phyloP scores from a whole-genome alignment of 1,140 invertebrate species.

The Aradophagus sp. region DNA sequence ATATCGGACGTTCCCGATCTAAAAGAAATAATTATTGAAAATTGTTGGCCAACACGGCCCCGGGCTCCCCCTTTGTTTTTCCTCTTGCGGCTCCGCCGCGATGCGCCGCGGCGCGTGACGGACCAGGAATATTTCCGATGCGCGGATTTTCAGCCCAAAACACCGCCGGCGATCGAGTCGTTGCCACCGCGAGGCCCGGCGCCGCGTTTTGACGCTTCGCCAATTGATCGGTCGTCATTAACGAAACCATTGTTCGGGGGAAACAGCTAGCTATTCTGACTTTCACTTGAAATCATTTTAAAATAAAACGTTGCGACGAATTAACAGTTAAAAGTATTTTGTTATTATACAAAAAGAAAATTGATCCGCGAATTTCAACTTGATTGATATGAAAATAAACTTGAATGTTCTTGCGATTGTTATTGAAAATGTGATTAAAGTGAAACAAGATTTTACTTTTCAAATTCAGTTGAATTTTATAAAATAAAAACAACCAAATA shows the following conservation, averaged over 20 bases:
- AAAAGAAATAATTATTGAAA: slow-evolving; percentile 68
- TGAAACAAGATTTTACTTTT: no score
- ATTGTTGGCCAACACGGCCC: slow-evolving; percentile 37
- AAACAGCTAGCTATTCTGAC: no score
- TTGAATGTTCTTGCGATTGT: no score
- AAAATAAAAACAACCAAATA: no score
- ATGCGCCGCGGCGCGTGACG: slow-evolving; percentile 16
- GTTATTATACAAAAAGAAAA: no score
- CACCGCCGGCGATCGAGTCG: no score
- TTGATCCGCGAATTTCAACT: no score
- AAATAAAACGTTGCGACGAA: slow-evolving; percentile 68
- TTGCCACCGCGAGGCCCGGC: slow-evolving; percentile 3
- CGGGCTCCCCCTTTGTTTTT: slow-evolving; percentile 29
- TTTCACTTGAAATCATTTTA: no score
- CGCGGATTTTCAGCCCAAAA: slow-evolving; percentile 23
- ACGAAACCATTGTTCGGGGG: slow-evolving; percentile 17
- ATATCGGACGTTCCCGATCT: slow-evolving; percentile 67
- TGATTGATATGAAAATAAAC: no score
- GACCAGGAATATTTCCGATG: slow-evolving; percentile 6
- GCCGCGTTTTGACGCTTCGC: slow-evolving; percentile 11
- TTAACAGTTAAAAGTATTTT: no score
- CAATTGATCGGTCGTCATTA: slow-evolving; percentile 23
- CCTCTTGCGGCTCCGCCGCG: slow-evolving; percentile 14
- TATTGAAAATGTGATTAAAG: no score
- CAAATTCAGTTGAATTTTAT: no score